Conservation (phyloP, 2,113 vertebrate species). For the Grammomys surdaster region DNA sequence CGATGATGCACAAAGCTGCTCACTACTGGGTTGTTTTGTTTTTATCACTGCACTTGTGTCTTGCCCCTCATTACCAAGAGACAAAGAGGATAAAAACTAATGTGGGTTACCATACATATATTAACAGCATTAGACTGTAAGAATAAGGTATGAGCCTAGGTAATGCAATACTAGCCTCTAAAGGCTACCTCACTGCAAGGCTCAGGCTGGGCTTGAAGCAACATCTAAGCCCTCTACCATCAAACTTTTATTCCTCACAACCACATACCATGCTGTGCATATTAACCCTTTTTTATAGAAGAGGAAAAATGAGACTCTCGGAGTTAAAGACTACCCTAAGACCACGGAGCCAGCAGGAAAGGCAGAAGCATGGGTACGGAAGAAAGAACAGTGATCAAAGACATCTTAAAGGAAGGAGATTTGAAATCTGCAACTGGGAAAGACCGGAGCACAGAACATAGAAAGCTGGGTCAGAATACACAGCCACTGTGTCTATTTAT, state of each 20-base stretch:
- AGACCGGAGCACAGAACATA: background rate
- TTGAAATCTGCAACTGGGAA: background rate
- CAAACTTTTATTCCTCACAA: background rate
- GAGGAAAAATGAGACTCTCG: background rate
- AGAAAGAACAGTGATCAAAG: background rate
- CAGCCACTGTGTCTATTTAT: background rate
- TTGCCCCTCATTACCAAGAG: background rate
- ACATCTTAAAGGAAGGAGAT: background rate
- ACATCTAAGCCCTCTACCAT: background rate
- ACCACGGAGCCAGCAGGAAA: background rate
- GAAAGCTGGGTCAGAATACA: background rate
- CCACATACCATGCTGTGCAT: background rate
- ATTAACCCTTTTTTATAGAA: background rate
- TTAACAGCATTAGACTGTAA: background rate
- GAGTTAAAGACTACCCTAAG: background rate
- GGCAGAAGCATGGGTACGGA: background rate
- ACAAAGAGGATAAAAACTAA: background rate
- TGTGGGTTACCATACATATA: background rate
- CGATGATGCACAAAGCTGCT: rapidly evolving
- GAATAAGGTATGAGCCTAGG: background rate
- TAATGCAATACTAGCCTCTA: background rate
- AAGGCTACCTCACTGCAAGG: background rate
- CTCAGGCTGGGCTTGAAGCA: background rate
- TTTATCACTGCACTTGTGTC: background rate
- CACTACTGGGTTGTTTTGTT: background rate